phyloP scores from a whole-genome alignment of 2,113 vertebrate genomes.

The Sakesphorus luctuosus region DNA sequence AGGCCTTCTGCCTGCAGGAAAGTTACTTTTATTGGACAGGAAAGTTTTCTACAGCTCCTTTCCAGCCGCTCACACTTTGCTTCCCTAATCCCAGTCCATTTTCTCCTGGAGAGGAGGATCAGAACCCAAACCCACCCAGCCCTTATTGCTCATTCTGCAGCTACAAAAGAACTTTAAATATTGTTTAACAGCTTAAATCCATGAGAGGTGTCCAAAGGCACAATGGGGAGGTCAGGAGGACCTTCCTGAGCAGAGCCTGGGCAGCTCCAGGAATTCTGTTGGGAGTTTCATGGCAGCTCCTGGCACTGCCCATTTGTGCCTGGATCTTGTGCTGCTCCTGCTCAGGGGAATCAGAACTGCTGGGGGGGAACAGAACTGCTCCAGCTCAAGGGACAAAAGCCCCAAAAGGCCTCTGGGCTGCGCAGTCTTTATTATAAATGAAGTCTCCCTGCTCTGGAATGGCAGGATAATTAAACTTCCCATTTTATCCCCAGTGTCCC shows the following conservation, averaged over 20 bases:
- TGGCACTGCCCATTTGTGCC: neutral
- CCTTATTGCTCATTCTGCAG: neutral
- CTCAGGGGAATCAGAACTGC: neutral
- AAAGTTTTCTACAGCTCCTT: neutral
- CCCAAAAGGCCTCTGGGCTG: neutral
- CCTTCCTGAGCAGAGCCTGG: neutral
- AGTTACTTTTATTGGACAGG: neutral
- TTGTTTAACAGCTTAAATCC: neutral
- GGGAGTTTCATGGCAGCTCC: neutral
- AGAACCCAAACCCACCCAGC: neutral
- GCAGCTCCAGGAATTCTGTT: neutral
- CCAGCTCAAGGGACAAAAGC: neutral
- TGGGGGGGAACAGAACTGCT: neutral
- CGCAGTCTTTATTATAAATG: neutral
- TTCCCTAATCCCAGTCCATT: neutral
- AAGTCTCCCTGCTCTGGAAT: too few species aligned
- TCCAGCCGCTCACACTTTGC: neutral
- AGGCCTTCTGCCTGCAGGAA: neutral
- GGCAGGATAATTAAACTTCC: neutral
- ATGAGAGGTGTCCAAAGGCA: neutral
- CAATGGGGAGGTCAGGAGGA: fast-evolving
- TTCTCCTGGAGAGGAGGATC: neutral
- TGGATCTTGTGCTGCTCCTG: neutral
- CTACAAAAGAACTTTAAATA: neutral
- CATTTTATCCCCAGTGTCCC: neutral